phyloP scores from a whole-genome alignment of 2,888 invertebrate species.

The Cybosia mesomella region DNA sequence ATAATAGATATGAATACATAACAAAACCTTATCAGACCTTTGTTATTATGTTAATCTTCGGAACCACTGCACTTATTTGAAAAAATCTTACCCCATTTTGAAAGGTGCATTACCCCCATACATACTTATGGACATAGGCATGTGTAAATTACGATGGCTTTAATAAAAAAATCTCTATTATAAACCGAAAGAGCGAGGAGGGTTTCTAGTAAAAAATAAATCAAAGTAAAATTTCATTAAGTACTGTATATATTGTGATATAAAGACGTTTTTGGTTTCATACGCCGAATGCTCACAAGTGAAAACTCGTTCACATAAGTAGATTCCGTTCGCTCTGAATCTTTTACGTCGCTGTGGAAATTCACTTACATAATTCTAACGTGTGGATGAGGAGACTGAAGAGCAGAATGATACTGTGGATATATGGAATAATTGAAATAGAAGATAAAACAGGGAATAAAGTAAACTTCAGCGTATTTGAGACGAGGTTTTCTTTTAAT shows the following conservation, averaged over 20 bases:
- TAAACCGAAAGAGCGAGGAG: too few relatives aligned
- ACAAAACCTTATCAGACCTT: too few relatives aligned
- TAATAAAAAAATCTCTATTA: too few relatives aligned
- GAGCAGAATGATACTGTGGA: neutral
- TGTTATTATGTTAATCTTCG: too few relatives aligned
- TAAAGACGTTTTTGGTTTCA: neutral
- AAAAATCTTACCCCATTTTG: too few relatives aligned
- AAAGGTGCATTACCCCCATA: too few relatives aligned
- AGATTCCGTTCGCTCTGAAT: conserved; percentile 10
- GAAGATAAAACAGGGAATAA: neutral
- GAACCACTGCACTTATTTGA: too few relatives aligned
- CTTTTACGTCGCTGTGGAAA: conserved; percentile 5
- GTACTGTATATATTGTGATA: neutral
- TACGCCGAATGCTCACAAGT: neutral
- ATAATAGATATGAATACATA: too few relatives aligned
- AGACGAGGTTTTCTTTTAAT: too few relatives aligned
- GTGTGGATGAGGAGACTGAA: too few relatives aligned
- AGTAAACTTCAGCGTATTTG: too few relatives aligned
- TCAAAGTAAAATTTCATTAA: neutral
- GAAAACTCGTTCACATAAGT: conserved; percentile 6
- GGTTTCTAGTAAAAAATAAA: too few relatives aligned
- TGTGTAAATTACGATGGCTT: neutral
- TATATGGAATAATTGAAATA: neutral
- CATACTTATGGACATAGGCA: neutral
- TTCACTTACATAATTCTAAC: conserved; percentile 5